Evolutionary conservation across 1,140 invertebrate genomes (phyloP), one percentile per base, ranked within the genome.

Genomic region (Tetragonula clypearis): DNA sequence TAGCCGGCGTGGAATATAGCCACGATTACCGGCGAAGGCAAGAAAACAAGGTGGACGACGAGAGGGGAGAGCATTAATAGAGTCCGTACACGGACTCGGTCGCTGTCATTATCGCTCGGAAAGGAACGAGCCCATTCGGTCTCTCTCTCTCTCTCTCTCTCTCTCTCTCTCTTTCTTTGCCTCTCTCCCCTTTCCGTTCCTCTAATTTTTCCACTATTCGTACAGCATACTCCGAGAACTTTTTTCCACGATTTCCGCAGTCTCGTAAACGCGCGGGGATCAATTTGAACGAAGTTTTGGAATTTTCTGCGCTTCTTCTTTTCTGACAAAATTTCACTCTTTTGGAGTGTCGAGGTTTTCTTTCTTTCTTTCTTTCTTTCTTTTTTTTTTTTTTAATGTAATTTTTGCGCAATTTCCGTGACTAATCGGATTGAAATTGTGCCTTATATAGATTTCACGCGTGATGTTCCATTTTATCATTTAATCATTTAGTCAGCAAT

Each of bases 31-130:
- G 35, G 66, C 55, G 12, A 77, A 60, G 23, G 75, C 55, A 79
- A 79, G 75, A 84, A 79, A 84, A 79, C 71, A 78, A 71, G 66
- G 35, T 19, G 66, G 75, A 78, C 30, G 82, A 79, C 75, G 62
- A 41, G 41, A 41, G 41, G 41, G 41, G 75, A 74, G 26, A 15
- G n/a, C 82, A 78, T 82, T 84, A 84, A 84, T 84, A 84, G 82
- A 79, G 74, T 55, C 53, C 14, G 68, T 81, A 81, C 56, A 81
- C 79, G 55, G 30, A 15, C 55, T 15, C 8, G 55, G 30, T 56
- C 15, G 15, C 30, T 55, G 49, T 82, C 79, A 74, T 82, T 74
- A 74, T 82, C 79, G 66, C 41, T 23, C 26, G 17, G 9, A 17
- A 41, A 60, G 35, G 58, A 58, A 82, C 60, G 56, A 19, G 69